Evolutionary conservation across 1,140 invertebrate genomes (phyloP).

Genomic region (Schlechtendalia chinensis): DNA sequence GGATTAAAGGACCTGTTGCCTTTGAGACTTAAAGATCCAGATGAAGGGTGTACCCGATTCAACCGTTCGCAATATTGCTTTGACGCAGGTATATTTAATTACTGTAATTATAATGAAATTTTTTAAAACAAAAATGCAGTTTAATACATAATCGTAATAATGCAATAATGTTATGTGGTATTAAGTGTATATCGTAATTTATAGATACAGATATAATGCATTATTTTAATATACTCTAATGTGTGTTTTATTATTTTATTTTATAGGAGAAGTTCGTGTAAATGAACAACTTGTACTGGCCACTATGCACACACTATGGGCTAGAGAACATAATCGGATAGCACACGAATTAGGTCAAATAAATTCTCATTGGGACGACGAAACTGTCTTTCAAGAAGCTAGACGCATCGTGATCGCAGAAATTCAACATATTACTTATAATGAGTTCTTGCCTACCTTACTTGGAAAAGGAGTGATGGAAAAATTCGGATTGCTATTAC

Average conservation of each 20-base stretch:
- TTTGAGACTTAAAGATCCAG: slow-evolving; percentile 82
- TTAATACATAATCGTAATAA: too few species aligned
- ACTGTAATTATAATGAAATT: too few species aligned
- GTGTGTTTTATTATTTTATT: not conserved
- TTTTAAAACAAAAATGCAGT: too few species aligned
- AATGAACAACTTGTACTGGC: slow-evolving; percentile 63
- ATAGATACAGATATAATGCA: too few species aligned
- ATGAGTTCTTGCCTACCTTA: slow-evolving; percentile 90
- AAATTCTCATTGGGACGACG: slow-evolving; percentile 87
- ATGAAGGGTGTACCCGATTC: slow-evolving; percentile 85
- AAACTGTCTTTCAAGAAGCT: slow-evolving; percentile 83
- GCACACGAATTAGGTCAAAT: slow-evolving; percentile 69
- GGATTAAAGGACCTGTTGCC: slow-evolving; percentile 86
- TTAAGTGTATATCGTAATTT: too few species aligned
- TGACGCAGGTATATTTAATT: slow-evolving; percentile 73
- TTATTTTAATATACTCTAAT: not conserved
- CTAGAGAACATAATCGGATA: slow-evolving; percentile 84
- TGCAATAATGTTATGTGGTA: too few species aligned
- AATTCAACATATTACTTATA: slow-evolving; percentile 91
- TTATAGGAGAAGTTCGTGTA: slow-evolving; percentile 57
- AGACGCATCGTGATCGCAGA: slow-evolving; percentile 85
- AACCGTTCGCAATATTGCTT: slow-evolving; percentile 88
- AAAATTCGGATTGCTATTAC: slow-evolving; percentile 80
- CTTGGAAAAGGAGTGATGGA: slow-evolving; percentile 91
- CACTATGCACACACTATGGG: slow-evolving; percentile 58